These are phyloP conservation scores for Lepus americanus DNA, from an alignment of 2,113 vertebrate species.

Conservation along the genomic window DNA sequence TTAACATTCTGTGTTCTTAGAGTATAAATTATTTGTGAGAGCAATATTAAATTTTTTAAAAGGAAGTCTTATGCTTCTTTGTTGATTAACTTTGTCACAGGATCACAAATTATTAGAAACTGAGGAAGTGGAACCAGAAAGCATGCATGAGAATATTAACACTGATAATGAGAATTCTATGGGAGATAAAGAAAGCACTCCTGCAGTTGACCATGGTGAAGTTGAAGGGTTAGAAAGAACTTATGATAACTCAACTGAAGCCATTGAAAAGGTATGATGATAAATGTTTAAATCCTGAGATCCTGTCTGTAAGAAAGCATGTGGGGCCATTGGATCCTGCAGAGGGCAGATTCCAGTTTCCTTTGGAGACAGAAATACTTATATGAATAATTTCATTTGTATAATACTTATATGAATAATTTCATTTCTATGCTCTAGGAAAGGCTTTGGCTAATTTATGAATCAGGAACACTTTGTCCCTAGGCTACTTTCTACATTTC, in stretches of 20 bases:
- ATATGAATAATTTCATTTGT: conserved; percentile 30
- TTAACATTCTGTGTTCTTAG: conserved; percentile 49
- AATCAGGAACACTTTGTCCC: conserved; percentile 43
- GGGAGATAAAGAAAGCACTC: neutral
- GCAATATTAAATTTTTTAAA: conserved; percentile 28
- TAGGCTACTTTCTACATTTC: neutral
- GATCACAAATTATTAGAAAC: conserved; percentile 66
- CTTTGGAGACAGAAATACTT: conserved; percentile 46
- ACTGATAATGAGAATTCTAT: neutral
- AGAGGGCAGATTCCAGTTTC: neutral
- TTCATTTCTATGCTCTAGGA: neutral
- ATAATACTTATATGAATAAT: conserved; percentile 46
- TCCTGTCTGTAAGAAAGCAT: neutral
- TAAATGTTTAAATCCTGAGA: conserved; percentile 12
- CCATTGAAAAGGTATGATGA: conserved; percentile 76
- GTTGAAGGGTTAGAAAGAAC: conserved; percentile 57
- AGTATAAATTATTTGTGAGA: conserved; percentile 33
- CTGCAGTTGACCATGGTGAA: conserved; percentile 10
- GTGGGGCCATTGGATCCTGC: neutral
- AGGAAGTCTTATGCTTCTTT: conserved; percentile 46
- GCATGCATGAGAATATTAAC: neutral
- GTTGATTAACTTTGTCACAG: conserved; percentile 82
- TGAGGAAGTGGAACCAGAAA: conserved; percentile 62
- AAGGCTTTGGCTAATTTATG: conserved; percentile 37
- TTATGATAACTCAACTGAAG: conserved; percentile 22